These are phyloP conservation scores for Haliclystus octoradiatus DNA, from an alignment of 30 jellyfish, hydroid and myxozoan genomes.

Conservation along the genomic window DNA sequence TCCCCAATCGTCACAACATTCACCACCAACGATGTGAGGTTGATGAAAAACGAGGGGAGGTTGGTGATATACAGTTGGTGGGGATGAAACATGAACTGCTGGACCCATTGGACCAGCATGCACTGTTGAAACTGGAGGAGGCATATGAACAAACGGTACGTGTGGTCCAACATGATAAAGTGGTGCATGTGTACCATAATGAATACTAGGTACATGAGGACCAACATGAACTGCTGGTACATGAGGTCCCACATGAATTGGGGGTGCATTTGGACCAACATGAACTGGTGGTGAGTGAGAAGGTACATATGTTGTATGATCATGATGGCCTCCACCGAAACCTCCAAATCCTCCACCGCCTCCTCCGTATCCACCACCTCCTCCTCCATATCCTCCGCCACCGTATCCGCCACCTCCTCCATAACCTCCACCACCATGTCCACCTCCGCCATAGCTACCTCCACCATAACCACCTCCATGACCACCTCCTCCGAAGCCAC, in stretches of 20 bases:
- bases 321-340: slow-evolving; percentile 58
- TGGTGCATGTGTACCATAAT: slow-evolving; percentile 95
- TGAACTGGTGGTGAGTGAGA: slow-evolving; percentile 95
- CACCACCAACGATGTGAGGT: slow-evolving; percentile 88
- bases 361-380: slow-evolving; percentile 27
- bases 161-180: slow-evolving; percentile 93
- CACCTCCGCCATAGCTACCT: slow-evolving; percentile 41
- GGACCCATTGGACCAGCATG: slow-evolving; percentile 99
- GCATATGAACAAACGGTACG: slow-evolving; percentile 93
- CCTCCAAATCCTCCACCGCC: slow-evolving; percentile 25
- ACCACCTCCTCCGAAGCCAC: slow-evolving; percentile 32
- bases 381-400: slow-evolving; percentile 31
- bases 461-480: slow-evolving; percentile 35
- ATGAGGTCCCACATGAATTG: slow-evolving; percentile 95
- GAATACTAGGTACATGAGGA: slow-evolving; percentile 91
- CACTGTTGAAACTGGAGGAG: slow-evolving; percentile 88
- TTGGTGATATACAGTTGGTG: slow-evolving; percentile 91
- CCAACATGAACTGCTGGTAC: slow-evolving; percentile 97
- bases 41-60: slow-evolving; percentile 90
- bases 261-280: slow-evolving; percentile 98
- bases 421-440: slow-evolving; percentile 31
- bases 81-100: slow-evolving; percentile 90
- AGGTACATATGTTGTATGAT: slow-evolving; percentile 92
- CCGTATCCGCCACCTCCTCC: slow-evolving; percentile 57
- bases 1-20: slow-evolving; percentile 62